Conservation (phyloP, 2,888 invertebrate genomes). For the Aelia acuminata region DNA sequence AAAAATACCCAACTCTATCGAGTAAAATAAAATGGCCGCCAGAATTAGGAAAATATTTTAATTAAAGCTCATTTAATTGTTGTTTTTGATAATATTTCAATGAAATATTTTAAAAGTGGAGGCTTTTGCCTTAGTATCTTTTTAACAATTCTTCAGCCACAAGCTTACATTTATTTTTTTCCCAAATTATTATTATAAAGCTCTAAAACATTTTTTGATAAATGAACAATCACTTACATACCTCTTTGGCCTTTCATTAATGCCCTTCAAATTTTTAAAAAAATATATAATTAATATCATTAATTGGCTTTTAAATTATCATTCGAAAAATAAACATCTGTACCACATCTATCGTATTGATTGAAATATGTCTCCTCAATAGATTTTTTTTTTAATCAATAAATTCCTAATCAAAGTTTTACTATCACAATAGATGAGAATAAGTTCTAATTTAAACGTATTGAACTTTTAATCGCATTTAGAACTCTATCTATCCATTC, state of each 20-base stretch:
- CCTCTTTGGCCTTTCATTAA: neutral
- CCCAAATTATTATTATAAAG: neutral
- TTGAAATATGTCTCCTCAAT: neutral
- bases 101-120: neutral
- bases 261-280: neutral
- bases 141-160: neutral
- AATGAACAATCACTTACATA: neutral
- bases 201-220: neutral
- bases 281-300: neutral
- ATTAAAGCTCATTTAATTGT: neutral
- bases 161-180: neutral
- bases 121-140: neutral
- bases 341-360: neutral
- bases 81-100: neutral
- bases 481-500: slow-evolving; percentile 62
- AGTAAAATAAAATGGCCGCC: neutral
- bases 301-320: neutral
- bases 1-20: neutral
- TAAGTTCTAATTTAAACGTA: neutral
- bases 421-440: neutral
- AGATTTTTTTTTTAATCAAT: neutral
- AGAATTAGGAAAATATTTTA: neutral
- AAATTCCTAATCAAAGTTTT: neutral
- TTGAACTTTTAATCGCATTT: slow-evolving; percentile 57
- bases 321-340: neutral